Base-by-base conservation (phyloP, 2,113 vertebrate genomes). In the Archocentrus centrarchus region DNA sequence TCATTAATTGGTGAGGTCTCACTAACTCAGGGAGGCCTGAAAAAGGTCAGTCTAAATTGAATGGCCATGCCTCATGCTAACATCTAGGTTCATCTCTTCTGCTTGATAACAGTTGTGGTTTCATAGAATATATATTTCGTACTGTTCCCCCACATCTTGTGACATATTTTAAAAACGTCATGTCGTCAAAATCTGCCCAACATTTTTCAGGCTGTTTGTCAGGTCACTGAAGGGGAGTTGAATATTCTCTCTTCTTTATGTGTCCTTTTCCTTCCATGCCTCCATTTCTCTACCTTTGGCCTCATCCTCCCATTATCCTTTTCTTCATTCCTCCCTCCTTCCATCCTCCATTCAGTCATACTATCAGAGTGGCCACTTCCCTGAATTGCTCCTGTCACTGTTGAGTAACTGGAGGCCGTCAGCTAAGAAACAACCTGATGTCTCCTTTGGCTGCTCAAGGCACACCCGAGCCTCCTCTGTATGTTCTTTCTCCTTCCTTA, bases 311-410 rank as follows among this genome's bases (percentile, higher is more conserved):
- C 68, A n/a, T 73, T 22, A 55, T 73, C 27, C 41, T 55, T 55
- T 55, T 73, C 68, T 73, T 55, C 18, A n/a, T 73, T 35, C 68
- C 17, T 18, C 17, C 50, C 68, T 73, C 44, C 17, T 44, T 70
- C 44, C 24, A 70, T 3, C 68, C 47, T 55, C 27, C 53, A 11
- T 35, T 73, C 47, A 55, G 68, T 47, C 68, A 55, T 73, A 73
- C 68, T 73, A 73, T 73, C 68, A 73, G 27, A 73, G 27, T 1
- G 11, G 68, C 11, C 53, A 73, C 68, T 73, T 73, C 68, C 68
- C 68, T 55, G 68, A 73, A 73, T 73, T 73, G 68, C 68, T 73
- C 68, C 68, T 73, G 68, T 73, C 68, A 73, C 47, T 73, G 68
- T 73, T 73, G 47, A 73, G 47, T 73, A 53, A 73, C 68, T 73